Conservation (phyloP, 2,888 invertebrate genomes). For the Drosophila dives region DNA sequence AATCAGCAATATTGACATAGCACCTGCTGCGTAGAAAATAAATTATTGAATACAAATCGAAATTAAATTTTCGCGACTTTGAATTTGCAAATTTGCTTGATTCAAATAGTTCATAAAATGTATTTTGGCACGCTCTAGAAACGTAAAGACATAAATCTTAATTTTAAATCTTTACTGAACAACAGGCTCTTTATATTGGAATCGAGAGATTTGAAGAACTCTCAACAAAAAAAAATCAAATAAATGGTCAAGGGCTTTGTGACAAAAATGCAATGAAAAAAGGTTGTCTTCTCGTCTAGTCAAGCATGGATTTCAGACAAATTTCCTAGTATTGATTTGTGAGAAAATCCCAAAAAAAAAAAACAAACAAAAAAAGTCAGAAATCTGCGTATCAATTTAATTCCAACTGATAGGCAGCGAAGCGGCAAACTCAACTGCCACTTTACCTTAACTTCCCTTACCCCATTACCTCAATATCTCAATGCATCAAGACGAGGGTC, state of each 20-base stretch:
- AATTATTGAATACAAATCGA: background rate
- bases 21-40: background rate
- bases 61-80: background rate
- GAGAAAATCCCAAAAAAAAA: slow-evolving; percentile 43
- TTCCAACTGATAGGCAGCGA: slow-evolving; percentile 39
- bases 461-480: slow-evolving; percentile 24
- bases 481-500: slow-evolving; percentile 31
- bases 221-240: slow-evolving; percentile 17
- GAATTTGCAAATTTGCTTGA: background rate
- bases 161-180: background rate
- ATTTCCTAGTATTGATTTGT: slow-evolving; percentile 63
- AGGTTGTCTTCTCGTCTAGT: slow-evolving; percentile 39
- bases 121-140: slow-evolving; percentile 68
- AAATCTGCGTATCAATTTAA: slow-evolving; percentile 65
- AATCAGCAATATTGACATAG: background rate
- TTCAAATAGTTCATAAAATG: slow-evolving; percentile 66
- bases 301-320: slow-evolving; percentile 53
- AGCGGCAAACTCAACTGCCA: slow-evolving; percentile 42
- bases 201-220: background rate
- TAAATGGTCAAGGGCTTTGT: slow-evolving; percentile 25
- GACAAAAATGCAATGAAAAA: slow-evolving; percentile 29
- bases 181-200: background rate
- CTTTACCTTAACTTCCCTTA: slow-evolving; percentile 9
- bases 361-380: background rate
- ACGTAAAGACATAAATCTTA: slow-evolving; percentile 54